phyloP scores from a whole-genome alignment of 2,113 vertebrate genomes.

The Pionites leucogaster region DNA sequence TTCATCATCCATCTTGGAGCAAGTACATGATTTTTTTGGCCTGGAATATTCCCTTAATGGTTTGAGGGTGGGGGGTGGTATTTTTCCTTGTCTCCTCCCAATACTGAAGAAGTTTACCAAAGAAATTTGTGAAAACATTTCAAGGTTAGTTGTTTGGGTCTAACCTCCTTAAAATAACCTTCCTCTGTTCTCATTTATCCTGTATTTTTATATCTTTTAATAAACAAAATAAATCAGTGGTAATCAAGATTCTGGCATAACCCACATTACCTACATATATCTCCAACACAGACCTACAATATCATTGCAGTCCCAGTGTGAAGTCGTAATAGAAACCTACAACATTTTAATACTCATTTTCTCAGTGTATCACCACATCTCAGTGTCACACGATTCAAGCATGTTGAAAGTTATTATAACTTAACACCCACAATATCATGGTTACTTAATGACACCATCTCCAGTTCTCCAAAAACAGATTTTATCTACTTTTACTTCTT shows the following conservation, averaged over 20 bases:
- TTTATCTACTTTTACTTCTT: not conserved
- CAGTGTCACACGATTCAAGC: not conserved
- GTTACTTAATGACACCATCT: not conserved
- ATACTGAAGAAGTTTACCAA: not conserved
- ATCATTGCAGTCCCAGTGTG: not conserved
- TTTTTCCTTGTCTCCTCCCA: not conserved
- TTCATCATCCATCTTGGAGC: not conserved
- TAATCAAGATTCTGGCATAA: not conserved
- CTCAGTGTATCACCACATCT: not conserved
- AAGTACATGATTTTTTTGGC: not conserved
- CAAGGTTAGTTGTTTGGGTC: not conserved
- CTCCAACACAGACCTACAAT: not conserved
- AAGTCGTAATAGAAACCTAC: not conserved
- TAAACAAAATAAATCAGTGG: not conserved
- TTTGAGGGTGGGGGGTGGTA: accelerated
- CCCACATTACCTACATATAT: not conserved
- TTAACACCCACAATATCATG: not conserved
- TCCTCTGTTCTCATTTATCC: not conserved
- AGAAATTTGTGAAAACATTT: not conserved
- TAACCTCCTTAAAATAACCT: not conserved
- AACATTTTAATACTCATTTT: not conserved
- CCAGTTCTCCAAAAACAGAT: not conserved
- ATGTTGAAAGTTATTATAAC: not conserved
- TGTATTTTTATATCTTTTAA: not conserved
- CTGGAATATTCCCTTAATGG: not conserved